These are phyloP conservation scores for Chymomyza procnemis DNA, from an alignment of 2,888 invertebrate genomes.

Conservation along the genomic window DNA sequence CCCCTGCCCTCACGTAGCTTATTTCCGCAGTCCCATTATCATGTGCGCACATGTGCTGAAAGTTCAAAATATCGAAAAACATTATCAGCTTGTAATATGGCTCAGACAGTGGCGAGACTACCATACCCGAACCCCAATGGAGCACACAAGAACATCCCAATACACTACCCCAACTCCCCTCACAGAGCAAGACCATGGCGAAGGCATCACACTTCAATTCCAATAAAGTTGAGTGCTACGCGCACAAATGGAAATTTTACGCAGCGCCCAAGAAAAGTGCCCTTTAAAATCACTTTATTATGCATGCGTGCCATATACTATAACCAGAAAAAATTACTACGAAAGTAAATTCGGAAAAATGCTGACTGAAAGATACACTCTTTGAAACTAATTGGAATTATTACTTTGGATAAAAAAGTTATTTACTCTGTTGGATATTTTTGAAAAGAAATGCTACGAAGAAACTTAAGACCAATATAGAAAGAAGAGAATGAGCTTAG, in stretches of 20 bases:
- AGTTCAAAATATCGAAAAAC: constrained; percentile 32
- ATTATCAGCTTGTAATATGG: constrained; percentile 29
- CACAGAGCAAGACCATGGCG: not conserved
- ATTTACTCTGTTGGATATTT: too few species aligned
- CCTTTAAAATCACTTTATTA: constrained; percentile 75
- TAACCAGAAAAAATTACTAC: not conserved
- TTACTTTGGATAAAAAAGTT: too few species aligned
- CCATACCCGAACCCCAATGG: not conserved
- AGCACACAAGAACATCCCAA: not conserved
- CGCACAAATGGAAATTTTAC: constrained; percentile 67
- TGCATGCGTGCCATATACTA: constrained; percentile 59
- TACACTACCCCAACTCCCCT: not conserved
- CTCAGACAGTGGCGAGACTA: not conserved
- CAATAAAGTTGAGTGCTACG: constrained; percentile 70
- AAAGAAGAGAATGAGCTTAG: too few species aligned
- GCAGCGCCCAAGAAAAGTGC: constrained; percentile 48
- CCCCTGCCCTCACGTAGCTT: constrained; percentile 12
- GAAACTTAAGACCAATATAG: too few species aligned
- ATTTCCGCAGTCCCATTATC: constrained; percentile 1
- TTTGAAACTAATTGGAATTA: not conserved
- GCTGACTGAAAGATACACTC: not conserved
- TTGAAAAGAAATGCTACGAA: too few species aligned
- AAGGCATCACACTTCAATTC: constrained; percentile 52
- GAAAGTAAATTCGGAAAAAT: not conserved
- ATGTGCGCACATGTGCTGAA: constrained; percentile 20